A percentile compares a stretch with the other conserved stretches of the same genome.
Evolutionary conservation across 1,140 invertebrate species (phyloP).

Genomic region (Pemphigus obesinymphae): DNA sequence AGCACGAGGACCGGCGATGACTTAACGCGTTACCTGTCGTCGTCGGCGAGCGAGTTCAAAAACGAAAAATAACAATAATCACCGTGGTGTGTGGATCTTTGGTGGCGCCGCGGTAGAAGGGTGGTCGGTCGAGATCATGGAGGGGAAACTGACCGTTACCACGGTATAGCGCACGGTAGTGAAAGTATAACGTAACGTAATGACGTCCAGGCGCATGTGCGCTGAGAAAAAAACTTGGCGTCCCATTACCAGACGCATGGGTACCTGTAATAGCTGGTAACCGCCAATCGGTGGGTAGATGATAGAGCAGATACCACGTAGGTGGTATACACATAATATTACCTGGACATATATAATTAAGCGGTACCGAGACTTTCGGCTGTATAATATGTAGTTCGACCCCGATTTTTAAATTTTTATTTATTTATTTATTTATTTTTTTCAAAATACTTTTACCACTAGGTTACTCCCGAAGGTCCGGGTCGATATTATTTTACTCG

Average conservation of each 20-base stretch:
- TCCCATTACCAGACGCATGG: background rate
- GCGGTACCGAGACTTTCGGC: no score
- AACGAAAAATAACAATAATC: background rate
- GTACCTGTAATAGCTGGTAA: no score
- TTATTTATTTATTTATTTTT: no score
- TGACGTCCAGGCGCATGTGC: background rate
- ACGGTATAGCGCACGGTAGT: background rate
- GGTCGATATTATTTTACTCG: no score
- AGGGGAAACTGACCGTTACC: slow-evolving; percentile 8
- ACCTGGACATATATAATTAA: no score
- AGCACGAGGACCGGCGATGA: slow-evolving; percentile 32
- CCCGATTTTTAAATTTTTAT: no score
- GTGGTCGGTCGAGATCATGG: background rate
- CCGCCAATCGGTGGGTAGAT: no score
- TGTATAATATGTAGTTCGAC: no score
- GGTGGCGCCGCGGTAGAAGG: background rate
- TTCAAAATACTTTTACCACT: no score
- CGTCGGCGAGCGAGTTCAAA: background rate
- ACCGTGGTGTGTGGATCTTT: slow-evolving; percentile 29
- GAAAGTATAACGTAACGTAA: slow-evolving; percentile 11
- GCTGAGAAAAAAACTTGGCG: background rate
- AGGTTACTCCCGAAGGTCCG: no score
- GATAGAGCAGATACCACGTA: no score
- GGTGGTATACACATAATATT: no score
- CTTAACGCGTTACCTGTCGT: slow-evolving; percentile 17